These are phyloP conservation scores for Platycheirus rosarum DNA, from an alignment of 2,888 invertebrate species.

Conservation along the genomic window DNA sequence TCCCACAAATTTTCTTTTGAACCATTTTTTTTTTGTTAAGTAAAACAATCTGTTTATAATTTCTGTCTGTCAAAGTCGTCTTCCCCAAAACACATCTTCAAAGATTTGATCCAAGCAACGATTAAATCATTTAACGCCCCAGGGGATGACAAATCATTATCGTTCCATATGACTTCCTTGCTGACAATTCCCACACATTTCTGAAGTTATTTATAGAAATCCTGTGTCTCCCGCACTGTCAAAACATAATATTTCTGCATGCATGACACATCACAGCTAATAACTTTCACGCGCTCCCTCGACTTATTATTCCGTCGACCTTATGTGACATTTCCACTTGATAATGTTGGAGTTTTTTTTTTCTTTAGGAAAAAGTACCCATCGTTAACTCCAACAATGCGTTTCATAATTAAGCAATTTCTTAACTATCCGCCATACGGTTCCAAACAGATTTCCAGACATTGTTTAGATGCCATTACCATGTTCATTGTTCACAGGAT, in stretches of 20 bases:
- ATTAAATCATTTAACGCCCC: too few species aligned
- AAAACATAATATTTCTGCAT: not conserved
- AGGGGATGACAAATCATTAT: not conserved
- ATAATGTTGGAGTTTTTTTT: not conserved
- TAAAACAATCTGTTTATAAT: too few species aligned
- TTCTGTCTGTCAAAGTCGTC: too few species aligned
- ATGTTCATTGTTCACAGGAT: conserved; percentile 12
- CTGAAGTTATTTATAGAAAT: not conserved
- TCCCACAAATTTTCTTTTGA: too few species aligned
- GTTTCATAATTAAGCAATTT: conserved; percentile 56
- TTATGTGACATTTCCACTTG: conserved; percentile 23
- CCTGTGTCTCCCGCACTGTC: conserved; percentile 3
- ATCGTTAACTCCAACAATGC: conserved; percentile 16
- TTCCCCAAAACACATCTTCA: too few species aligned
- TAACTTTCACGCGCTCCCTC: conserved; percentile 48
- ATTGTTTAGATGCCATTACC: conserved; percentile 6
- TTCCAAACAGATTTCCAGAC: conserved; percentile 2
- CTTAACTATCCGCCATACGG: conserved; percentile 8
- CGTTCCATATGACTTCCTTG: not conserved
- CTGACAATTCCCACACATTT: conserved; percentile 39
- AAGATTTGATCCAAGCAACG: too few species aligned
- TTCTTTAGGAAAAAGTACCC: not conserved
- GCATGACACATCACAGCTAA: not conserved
- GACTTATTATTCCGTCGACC: conserved; percentile 36
- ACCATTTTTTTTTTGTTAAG: too few species aligned